A percentile compares a stretch with the other conserved stretches of the same genome.
phyloP scores from a whole-genome alignment of 2,113 vertebrate species.

The Muntiacus muntjak region DNA sequence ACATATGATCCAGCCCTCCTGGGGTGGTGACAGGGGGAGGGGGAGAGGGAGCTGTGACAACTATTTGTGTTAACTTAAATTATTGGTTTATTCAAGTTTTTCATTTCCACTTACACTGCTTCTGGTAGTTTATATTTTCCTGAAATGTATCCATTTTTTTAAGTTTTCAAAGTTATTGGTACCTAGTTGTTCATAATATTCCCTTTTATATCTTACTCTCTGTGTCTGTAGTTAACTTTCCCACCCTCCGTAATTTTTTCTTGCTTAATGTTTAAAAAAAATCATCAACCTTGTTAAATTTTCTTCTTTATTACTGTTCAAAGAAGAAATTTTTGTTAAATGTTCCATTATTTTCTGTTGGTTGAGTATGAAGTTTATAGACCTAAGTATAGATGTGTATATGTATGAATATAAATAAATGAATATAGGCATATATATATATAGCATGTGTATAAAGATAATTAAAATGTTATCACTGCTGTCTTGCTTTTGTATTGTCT shows the following conservation, averaged over 20 bases:
- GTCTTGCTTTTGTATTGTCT: background rate
- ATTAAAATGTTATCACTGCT: background rate
- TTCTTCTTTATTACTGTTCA: background rate
- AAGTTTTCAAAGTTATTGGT: background rate
- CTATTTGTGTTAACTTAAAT: fast-evolving
- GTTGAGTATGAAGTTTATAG: too few relatives aligned
- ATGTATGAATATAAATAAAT: background rate
- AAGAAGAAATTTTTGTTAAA: background rate
- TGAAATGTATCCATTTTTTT: background rate
- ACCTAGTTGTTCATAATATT: fast-evolving
- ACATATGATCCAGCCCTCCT: fast-evolving
- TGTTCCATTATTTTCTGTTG: background rate
- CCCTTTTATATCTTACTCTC: background rate
- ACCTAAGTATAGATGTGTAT: too few relatives aligned
- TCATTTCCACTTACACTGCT: background rate
- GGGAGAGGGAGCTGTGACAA: fast-evolving
- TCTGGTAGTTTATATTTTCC: background rate
- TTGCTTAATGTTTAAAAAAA: background rate
- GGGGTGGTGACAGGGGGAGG: fast-evolving
- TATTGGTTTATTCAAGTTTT: background rate
- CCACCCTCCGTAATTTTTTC: background rate
- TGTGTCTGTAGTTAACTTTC: background rate
- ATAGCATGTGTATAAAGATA: background rate
- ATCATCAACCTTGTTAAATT: too few relatives aligned
- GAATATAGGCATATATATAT: background rate